These are phyloP conservation scores for honey bee (Apis mellifera) DNA, from an alignment of 1,140 invertebrate genomes.

Conservation along the genomic window Amel_HAv3.1 CM009940.2:2139001-2139500, in stretches of 20 bases:
- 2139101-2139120: constrained; percentile 20
- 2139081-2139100: constrained; percentile 10
- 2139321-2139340: constrained; percentile 45
- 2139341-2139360: constrained; percentile 35
- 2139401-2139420: constrained; percentile 39
- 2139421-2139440: constrained; percentile 38
- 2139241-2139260: constrained; percentile 44
- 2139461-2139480: background rate
- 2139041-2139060: background rate
- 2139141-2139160: constrained; percentile 49
- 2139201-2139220: constrained; percentile 20
- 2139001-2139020: background rate
- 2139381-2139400: constrained; percentile 33
- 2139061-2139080: background rate
- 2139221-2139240: constrained; percentile 35
- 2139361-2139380: constrained; percentile 3
- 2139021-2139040: accelerated
- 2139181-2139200: constrained; percentile 2
- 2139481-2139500: constrained; percentile 8
- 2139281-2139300: constrained; percentile 46
- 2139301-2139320: constrained; percentile 47
- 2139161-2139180: constrained; percentile 44
- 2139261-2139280: background rate
- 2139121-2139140: constrained; percentile 30
- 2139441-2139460: constrained; percentile 43